Base-by-base conservation (phyloP, 1,140 invertebrate genomes). In the Anthonomus grandis region DNA sequence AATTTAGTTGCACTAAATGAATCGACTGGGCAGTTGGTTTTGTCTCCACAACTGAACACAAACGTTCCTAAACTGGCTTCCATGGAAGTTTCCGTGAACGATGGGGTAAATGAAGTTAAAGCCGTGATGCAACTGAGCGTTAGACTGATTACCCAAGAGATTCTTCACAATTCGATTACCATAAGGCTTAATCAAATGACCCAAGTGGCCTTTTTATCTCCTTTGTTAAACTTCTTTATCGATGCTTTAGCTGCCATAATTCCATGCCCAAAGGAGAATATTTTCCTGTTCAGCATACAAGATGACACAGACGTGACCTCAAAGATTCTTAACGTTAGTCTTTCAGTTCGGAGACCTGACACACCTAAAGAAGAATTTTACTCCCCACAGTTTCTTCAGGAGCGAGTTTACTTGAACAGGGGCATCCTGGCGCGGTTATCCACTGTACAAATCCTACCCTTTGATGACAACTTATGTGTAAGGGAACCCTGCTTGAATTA, bases 401-500 rank as follows among this genome's bases (percentile, higher is more conserved):
- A 98, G 73, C 77, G 90, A n/a, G 90, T 98, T 4, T 97, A 97
- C 73, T 76, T 97, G 8, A 93, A 96, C 66, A 79, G 94, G 18
- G 85, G 86, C 0, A 86, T 92, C 2, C 74, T 97, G 3, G 90
- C 90, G 0, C 81, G 91, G 61, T 73, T 97, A 0, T 90, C 93
- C 6, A 94, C 91, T 19, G 85, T 96, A 1, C 87, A 92, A 81
- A 90, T 98, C 0, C 72, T 97, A 2, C 93, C 95, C 0, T 97
- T 98, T 74, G 94, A 97, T 70, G 96, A 98, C 71, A 97, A 98
- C 74, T 79, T 98, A 0, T 99, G 97, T 74, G 89, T 97, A 0
- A 81, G 88, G 15, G 97, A 99, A 70, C 95, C 95, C 0, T 99
- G 97, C 69, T 76, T 95, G 0, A 97, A 98, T 74, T 98, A 87